These are phyloP conservation scores for Drosophila pullipes DNA, from an alignment of 2,888 invertebrate genomes.

Conservation along the genomic window DNA sequence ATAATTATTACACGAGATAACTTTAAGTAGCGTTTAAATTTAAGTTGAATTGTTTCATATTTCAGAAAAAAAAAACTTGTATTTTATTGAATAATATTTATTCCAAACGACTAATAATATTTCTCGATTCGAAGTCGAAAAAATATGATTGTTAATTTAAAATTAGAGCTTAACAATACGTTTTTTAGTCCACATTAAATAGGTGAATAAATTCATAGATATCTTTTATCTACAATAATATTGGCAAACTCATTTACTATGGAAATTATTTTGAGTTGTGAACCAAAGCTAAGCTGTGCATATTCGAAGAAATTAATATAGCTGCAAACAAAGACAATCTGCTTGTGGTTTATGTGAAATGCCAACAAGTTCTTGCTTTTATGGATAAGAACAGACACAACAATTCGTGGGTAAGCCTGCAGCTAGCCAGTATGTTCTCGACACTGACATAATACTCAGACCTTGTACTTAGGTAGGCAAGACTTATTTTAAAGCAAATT, in stretches of 20 bases:
- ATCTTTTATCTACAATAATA: not conserved
- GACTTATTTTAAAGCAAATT: not conserved
- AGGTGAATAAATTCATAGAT: not conserved
- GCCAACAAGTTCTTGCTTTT: too few relatives aligned
- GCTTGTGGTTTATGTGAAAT: not conserved
- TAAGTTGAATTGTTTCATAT: not conserved
- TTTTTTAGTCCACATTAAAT: not conserved
- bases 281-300: not conserved
- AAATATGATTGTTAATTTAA: not conserved
- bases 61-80: not conserved
- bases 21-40: not conserved
- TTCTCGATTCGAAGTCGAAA: not conserved
- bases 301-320: not conserved
- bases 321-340: not conserved
- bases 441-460: not conserved
- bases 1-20: not conserved
- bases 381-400: not conserved
- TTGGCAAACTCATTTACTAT: not conserved
- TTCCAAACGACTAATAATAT: not conserved
- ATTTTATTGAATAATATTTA: not conserved
- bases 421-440: not conserved
- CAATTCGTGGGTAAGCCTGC: not conserved
- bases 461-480: not conserved
- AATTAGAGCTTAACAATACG: not conserved
- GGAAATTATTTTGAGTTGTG: not conserved